Percentiles rank a stretch among this genome's conserved stretches.
Evolutionary conservation across 2,888 invertebrate genomes (phyloP).

Genomic region (Scaptomyza cyrtandrae): DNA sequence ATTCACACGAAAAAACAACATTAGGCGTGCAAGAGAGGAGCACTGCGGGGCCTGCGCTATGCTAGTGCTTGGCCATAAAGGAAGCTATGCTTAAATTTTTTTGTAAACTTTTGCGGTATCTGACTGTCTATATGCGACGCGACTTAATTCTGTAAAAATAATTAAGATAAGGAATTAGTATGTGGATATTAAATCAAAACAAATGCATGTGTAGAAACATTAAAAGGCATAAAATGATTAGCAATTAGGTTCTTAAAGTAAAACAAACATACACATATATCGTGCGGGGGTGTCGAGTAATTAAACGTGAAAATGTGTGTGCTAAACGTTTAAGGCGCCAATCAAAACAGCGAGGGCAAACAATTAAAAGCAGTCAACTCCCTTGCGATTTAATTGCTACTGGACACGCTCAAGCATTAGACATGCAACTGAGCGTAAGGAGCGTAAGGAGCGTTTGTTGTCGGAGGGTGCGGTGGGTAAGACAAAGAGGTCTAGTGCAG

Average conservation of each 20-base stretch:
- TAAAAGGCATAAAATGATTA: slow-evolving; percentile 66
- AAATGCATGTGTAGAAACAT: slow-evolving; percentile 41
- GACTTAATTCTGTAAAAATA: slow-evolving; percentile 33
- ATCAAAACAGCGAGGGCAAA: slow-evolving; percentile 66
- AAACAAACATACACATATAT: slow-evolving; percentile 20
- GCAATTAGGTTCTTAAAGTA: slow-evolving; percentile 33
- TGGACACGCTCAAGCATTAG: slow-evolving; percentile 58
- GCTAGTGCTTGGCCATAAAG: slow-evolving; percentile 54
- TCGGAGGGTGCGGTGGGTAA: neutral
- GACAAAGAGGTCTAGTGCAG: slow-evolving; percentile 3
- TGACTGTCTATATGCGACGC: slow-evolving; percentile 39
- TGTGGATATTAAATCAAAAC: slow-evolving; percentile 41
- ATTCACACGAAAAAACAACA: slow-evolving; percentile 79
- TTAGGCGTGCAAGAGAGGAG: slow-evolving; percentile 38
- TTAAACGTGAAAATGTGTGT: slow-evolving; percentile 61
- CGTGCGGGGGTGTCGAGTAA: slow-evolving; percentile 47
- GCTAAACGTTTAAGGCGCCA: slow-evolving; percentile 64
- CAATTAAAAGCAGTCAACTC: slow-evolving; percentile 66
- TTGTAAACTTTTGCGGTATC: slow-evolving; percentile 29
- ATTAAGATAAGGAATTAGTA: slow-evolving; percentile 22
- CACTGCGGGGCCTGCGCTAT: slow-evolving; percentile 1
- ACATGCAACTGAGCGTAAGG: slow-evolving; percentile 24
- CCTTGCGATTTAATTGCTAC: slow-evolving; percentile 70
- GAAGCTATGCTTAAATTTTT: slow-evolving; percentile 62
- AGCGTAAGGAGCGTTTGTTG: neutral